phyloP scores from a whole-genome alignment of 2,113 vertebrate species.

The Sinocyclocheilus rhinocerous region DNA sequence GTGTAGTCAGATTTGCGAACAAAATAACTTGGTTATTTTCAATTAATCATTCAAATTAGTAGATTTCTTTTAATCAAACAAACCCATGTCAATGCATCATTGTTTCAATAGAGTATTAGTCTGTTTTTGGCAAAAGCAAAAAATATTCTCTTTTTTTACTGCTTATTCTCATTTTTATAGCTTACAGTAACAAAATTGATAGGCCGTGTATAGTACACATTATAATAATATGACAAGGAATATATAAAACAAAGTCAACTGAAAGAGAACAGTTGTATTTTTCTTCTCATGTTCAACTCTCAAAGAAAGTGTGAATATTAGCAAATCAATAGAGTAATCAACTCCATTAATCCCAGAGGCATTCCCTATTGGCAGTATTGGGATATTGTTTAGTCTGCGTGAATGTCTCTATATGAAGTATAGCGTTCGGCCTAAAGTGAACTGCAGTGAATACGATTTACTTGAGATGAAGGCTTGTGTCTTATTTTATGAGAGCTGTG shows the following conservation, averaged over 20 bases:
- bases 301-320: background rate
- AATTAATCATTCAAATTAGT: no score
- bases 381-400: background rate
- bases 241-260: background rate
- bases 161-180: no score
- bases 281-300: background rate
- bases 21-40: no score
- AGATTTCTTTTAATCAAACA: no score
- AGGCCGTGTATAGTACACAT: background rate
- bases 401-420: constrained; percentile 8
- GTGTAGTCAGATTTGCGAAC: no score
- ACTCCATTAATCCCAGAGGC: background rate
- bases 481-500: constrained; percentile 7
- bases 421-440: background rate
- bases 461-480: constrained; percentile 3
- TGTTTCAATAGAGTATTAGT: no score
- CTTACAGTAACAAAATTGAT: no score
- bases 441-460: background rate
- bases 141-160: no score
- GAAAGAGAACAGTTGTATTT: background rate
- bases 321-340: background rate
- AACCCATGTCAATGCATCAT: no score
- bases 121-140: no score
- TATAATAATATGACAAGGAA: background rate
- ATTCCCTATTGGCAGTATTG: background rate